Base-by-base conservation (phyloP, 2,113 vertebrate genomes). In the Malurus melanocephalus region DNA sequence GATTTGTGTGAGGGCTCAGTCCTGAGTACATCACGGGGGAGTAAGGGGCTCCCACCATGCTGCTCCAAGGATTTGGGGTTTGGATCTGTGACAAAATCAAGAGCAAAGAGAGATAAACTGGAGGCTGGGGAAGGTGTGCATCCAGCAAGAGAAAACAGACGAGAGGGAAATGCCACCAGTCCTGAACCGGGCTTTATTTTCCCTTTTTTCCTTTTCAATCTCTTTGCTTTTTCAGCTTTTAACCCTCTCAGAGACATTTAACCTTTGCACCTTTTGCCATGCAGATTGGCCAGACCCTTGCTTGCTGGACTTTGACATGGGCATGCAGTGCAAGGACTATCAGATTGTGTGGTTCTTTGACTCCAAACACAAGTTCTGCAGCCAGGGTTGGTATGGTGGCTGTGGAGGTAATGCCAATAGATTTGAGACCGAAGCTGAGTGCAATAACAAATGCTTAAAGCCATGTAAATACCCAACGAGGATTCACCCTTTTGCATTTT, bases 261-360 rank as follows among this genome's bases (percentile, higher is more conserved):
- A 94, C 57, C n/a, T 94, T 83, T 95, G 83, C 93, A 77, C 88
- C 88, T 95, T 96, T 95, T 94, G 94, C 89, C 94, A 95, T 83
- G 93, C 95, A 95, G 91, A 95, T 96, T 95, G 96, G 94, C 96
- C 97, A 97, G 98, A 98, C 96, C 96, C 97, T 95, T 98, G 98
- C 96, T 97, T 97, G 87, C 97, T 97, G 98, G 98, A 98, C 94
- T 97, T 96, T 98, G 98, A 98, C 92, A 94, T 96, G 94, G 98
- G 98, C 97, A 96, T 96, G 80, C 97, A 96, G 68, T 98, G 98
- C 97, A 97, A 98, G 98, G 98, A 98, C 87, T 98, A 97, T 98
- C 95, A 98, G 96, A 97, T 97, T 98, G 98, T 97, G 94, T 98
- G 98, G 98, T 98, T 97, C 97, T 98, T 97, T 98, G 97, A 98